Conservation (phyloP, 2,888 invertebrate genomes). For the Meta bourneti region DNA sequence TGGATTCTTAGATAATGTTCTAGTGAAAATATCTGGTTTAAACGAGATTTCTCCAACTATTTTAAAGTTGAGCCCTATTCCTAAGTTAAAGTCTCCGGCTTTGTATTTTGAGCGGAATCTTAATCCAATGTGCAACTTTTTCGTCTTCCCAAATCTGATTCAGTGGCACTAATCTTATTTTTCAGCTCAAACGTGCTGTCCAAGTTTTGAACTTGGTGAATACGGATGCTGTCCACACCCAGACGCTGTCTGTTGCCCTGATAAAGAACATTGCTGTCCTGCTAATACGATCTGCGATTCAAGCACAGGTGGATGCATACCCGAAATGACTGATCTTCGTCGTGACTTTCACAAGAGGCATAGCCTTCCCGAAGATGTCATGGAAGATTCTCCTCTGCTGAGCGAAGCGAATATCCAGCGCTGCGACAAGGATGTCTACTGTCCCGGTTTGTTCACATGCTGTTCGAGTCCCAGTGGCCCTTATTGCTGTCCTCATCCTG, state of each 20-base stretch:
- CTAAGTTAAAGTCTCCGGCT: too few species aligned
- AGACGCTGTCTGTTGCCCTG: neutral
- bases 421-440: neutral
- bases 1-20: too few species aligned
- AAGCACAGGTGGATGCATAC: neutral
- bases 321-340: neutral
- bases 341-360: neutral
- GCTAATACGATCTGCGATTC: neutral
- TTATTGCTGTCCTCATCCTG: neutral
- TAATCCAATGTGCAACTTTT: too few species aligned
- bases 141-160: too few species aligned
- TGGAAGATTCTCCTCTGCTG: too few species aligned
- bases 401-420: neutral
- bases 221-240: conserved; percentile 9
- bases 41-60: too few species aligned
- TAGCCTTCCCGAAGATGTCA: neutral
- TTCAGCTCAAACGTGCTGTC: conserved; percentile 10
- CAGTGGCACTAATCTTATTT: too few species aligned
- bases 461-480: neutral
- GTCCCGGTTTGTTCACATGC: neutral
- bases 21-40: too few species aligned
- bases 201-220: too few species aligned
- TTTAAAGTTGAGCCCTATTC: too few species aligned
- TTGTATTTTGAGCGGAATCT: too few species aligned
- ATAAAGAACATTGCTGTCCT: conserved; percentile 12